A percentile compares a stretch with the other conserved stretches of the same genome.
phyloP scores from a whole-genome alignment of 2,113 vertebrate genomes.

The Pangasianodon gigas region DNA sequence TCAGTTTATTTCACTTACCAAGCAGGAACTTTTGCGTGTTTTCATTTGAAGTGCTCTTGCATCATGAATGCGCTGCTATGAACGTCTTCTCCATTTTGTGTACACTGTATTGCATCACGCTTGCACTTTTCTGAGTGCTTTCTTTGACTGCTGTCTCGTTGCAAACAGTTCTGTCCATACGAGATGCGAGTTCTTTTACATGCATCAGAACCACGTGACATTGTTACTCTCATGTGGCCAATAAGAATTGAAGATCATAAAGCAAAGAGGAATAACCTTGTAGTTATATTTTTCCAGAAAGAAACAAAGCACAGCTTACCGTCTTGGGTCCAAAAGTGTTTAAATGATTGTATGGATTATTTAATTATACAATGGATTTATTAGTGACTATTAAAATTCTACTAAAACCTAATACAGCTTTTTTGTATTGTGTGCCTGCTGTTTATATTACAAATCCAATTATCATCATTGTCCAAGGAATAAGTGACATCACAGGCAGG shows the following conservation, averaged over 20 bases:
- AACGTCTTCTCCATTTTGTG: neutral
- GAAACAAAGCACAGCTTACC: neutral
- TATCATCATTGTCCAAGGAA: neutral
- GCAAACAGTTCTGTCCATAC: neutral
- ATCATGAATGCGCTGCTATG: neutral
- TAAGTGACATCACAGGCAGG: neutral
- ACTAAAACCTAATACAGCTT: too few relatives aligned
- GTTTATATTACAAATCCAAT: neutral
- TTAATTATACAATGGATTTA: neutral
- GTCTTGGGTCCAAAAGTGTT: neutral
- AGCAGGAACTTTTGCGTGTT: neutral
- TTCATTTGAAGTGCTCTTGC: neutral
- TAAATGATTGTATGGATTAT: neutral
- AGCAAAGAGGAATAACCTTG: neutral
- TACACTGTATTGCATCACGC: slow-evolving; percentile 2
- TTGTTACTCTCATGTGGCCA: too few relatives aligned
- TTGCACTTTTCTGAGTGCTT: neutral
- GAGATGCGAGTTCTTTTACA: neutral
- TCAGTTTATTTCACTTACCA: neutral
- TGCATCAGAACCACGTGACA: neutral
- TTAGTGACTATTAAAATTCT: neutral
- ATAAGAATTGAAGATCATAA: neutral
- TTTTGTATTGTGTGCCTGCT: neutral
- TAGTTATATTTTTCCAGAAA: neutral
- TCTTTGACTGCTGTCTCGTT: neutral